phyloP scores from a whole-genome alignment of 23 tunicate species.

The Ascidia mentula region DNA sequence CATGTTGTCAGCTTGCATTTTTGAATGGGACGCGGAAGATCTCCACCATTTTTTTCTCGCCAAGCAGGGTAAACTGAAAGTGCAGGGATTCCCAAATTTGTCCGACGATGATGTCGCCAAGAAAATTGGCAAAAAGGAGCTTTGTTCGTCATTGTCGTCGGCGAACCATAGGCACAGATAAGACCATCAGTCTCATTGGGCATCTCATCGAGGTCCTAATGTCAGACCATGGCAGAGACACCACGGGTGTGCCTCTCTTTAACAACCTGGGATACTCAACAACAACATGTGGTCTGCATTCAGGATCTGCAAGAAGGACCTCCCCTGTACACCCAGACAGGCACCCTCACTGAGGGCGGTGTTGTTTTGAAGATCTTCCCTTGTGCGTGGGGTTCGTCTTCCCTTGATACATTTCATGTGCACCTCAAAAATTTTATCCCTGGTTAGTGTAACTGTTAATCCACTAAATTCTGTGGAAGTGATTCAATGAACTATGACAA shows the following conservation, averaged over 20 bases:
- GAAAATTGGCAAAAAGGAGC: neutral
- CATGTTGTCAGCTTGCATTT: constrained; percentile 19
- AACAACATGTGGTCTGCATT: constrained; percentile 38
- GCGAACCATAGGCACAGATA: neutral
- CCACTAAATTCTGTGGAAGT: no score
- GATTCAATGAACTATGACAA: no score
- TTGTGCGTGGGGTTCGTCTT: no score
- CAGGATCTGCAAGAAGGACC: constrained; percentile 17
- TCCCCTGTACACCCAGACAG: constrained; percentile 16
- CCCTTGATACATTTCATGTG: no score
- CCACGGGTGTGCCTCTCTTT: constrained; percentile 8
- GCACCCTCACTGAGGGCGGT: constrained; percentile 15
- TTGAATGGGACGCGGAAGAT: constrained; percentile 31
- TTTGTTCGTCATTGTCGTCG: constrained; percentile 26
- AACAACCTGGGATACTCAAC: constrained; percentile 21
- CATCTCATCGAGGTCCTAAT: neutral
- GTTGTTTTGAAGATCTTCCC: constrained; percentile 21
- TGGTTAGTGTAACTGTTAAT: no score
- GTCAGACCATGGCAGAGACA: neutral
- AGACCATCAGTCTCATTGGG: neutral
- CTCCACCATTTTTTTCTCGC: neutral
- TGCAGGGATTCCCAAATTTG: neutral
- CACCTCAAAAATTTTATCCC: no score
- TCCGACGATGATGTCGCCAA: neutral
- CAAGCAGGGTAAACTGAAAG: neutral